phyloP scores from a whole-genome alignment of 2,797 vertebrate genomes.

The Melanotaenia maccullochi region DNA sequence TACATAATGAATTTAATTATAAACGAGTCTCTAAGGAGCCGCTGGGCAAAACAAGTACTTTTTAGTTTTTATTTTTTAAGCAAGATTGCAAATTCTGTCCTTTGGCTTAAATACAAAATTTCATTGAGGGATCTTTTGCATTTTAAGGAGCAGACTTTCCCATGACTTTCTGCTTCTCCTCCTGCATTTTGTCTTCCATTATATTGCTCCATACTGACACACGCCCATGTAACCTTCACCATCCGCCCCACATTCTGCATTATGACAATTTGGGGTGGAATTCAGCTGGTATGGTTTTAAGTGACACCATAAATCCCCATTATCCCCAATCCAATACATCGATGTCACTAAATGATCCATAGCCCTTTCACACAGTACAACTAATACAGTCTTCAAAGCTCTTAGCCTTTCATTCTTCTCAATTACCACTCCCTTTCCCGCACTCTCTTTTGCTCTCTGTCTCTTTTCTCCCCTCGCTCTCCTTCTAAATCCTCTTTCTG shows the following conservation, averaged over 20 bases:
- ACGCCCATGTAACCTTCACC: slow-evolving; percentile 51
- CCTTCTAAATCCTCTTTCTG: slow-evolving; percentile 72
- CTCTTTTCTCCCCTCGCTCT: slow-evolving; percentile 11
- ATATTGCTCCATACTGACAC: slow-evolving; percentile 28
- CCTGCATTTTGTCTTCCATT: slow-evolving; percentile 25
- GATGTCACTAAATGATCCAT: slow-evolving; percentile 82
- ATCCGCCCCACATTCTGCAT: slow-evolving; percentile 54
- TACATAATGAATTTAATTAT: slow-evolving; percentile 29
- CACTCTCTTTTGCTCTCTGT: slow-evolving; percentile 38
- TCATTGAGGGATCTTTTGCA: background rate
- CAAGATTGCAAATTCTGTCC: slow-evolving; percentile 4
- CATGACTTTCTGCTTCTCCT: background rate
- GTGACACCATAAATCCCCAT: slow-evolving; percentile 77
- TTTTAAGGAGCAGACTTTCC: slow-evolving; percentile 3
- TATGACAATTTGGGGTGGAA: slow-evolving; percentile 68
- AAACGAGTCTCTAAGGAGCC: slow-evolving; percentile 14
- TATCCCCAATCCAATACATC: slow-evolving; percentile 72
- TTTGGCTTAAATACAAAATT: background rate
- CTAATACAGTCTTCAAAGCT: slow-evolving; percentile 81
- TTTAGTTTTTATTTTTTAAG: slow-evolving; percentile 8
- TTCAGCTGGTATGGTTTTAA: slow-evolving; percentile 58
- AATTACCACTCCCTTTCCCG: slow-evolving; percentile 72
- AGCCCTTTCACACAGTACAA: slow-evolving; percentile 74
- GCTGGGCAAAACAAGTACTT: slow-evolving; percentile 17
- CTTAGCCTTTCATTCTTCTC: slow-evolving; percentile 79